Evolutionary conservation across 2,113 vertebrate species (phyloP).

Genomic region (Mus pahari): DNA sequence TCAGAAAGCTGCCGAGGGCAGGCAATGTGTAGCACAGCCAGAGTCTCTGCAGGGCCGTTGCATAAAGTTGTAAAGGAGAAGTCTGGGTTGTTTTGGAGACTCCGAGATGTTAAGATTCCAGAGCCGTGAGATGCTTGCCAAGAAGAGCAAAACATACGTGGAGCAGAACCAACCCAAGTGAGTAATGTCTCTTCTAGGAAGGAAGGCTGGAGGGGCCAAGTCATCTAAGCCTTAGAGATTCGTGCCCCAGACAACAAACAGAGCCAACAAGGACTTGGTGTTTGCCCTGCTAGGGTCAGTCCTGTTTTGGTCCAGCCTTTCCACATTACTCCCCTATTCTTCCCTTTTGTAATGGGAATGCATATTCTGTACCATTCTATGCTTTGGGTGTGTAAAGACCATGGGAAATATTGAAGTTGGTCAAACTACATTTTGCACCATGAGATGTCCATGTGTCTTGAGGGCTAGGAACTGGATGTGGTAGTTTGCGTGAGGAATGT

Average conservation of each 20-base stretch:
- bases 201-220: neutral
- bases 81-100: too few species aligned
- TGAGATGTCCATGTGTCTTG: neutral
- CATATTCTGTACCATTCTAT: neutral
- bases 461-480: neutral
- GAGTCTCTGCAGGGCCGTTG: neutral
- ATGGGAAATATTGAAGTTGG: neutral
- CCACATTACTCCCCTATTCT: neutral
- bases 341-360: neutral
- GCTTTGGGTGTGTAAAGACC: neutral
- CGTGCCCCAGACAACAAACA: neutral
- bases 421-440: neutral
- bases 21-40: neutral
- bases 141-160: neutral
- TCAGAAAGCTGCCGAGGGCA: neutral
- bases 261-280: neutral
- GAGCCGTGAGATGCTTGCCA: neutral
- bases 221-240: neutral
- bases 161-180: neutral
- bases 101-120: neutral
- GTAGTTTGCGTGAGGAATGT: neutral
- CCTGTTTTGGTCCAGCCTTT: neutral
- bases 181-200: neutral
- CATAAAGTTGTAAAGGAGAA: neutral
- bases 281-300: neutral